Evolutionary conservation across 2,113 vertebrate species (phyloP), one percentile per base, ranked within the genome.

Genomic region (Trogon surrucura): DNA sequence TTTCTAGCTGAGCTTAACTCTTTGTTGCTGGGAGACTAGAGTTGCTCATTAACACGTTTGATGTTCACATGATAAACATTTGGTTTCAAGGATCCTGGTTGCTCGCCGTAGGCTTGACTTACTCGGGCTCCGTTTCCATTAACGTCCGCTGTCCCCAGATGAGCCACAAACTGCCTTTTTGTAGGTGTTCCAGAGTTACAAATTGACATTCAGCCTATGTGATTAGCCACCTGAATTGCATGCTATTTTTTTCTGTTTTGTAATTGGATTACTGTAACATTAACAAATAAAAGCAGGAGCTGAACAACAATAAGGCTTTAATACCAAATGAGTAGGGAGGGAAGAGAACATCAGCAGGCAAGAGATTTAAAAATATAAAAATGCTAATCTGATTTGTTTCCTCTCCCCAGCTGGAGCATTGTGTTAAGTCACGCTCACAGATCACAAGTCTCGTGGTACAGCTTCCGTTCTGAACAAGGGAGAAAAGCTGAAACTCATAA

Each of bases 341-440:
- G 73, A 84, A 64, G 69, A 67, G 83, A 94, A 69, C 85, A 73
- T 44, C 77, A 84, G 90, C 91, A 94, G 85, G 88, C 83, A 91
- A 77, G 80, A 86, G 77, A 81, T 86, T 85, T 84, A 54, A 86
- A 93, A 85, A 88, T 57, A 65, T 79, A 80, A 94, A 95, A 95
- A 80, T 50, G 90, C 48, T 85, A 5, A 70, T 88, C 79, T 80
- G 72, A 85, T 96, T 95, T 94, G 80, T 93, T 96, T 89, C 86
- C 44, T 69, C 65, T 65, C 26, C 47, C 21, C 70, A 87, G 70
- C 93, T 61, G 91, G 56, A 92, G 57, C 34, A 1, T 21, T 75
- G 48, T 45, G 83, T 25, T 93, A 86, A 75, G 65, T 72, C 70
- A 3, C 2, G 0, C 45, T 84, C 77, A 72, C 85, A 53, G 88